Evolutionary conservation across 1,140 invertebrate genomes (phyloP).

Genomic region (Coelopa frigida): DNA sequence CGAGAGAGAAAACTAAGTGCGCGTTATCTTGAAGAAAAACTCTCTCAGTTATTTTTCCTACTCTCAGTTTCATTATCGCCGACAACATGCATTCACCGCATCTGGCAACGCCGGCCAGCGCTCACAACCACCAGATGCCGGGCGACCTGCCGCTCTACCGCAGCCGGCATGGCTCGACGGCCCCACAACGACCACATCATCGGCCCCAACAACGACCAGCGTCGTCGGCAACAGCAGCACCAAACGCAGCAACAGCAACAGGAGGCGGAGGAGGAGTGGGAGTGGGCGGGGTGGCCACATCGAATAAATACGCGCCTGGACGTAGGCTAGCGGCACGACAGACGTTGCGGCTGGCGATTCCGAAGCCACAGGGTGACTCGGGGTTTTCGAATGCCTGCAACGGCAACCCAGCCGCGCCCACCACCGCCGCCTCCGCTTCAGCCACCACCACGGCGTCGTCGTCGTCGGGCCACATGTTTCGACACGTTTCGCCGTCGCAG

Average conservation of each 20-base stretch:
- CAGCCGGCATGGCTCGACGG: conserved; percentile 1
- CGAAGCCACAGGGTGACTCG: conserved; percentile 34
- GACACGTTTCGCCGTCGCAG: conserved; percentile 34
- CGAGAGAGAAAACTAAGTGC: background rate
- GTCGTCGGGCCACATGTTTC: background rate
- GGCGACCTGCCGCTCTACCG: conserved; percentile 4
- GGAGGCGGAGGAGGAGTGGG: too few species aligned
- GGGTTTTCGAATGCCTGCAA: conserved; percentile 1
- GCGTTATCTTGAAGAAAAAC: background rate
- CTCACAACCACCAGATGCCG: conserved; percentile 18
- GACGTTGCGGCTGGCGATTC: conserved; percentile 37
- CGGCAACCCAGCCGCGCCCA: background rate
- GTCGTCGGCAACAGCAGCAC: background rate
- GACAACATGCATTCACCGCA: conserved; percentile 34
- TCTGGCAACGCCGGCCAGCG: conserved; percentile 21
- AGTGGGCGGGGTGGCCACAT: too few species aligned
- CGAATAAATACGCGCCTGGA: conserved; percentile 41
- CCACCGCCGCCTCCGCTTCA: background rate
- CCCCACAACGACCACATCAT: conserved; percentile 1
- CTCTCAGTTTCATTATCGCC: too few species aligned
- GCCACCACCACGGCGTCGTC: background rate
- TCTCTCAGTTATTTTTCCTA: background rate
- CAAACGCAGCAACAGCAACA: background rate
- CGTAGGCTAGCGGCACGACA: conserved; percentile 40
- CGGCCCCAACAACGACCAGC: conserved; percentile 5